These are phyloP conservation scores for Drosophila paranaensis DNA, from an alignment of 2,888 invertebrate genomes.

Conservation along the genomic window DNA sequence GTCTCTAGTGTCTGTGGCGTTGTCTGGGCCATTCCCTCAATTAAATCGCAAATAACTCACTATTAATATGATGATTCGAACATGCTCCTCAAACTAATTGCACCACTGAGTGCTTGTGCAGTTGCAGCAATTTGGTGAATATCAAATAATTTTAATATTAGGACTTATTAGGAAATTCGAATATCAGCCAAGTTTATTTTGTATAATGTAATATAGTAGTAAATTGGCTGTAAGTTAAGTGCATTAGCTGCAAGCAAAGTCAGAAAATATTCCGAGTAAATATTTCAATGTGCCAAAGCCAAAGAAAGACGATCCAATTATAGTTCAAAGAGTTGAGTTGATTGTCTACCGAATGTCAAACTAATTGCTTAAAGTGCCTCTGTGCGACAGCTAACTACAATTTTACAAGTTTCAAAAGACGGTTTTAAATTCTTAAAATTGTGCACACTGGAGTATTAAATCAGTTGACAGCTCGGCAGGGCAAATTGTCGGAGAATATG, in stretches of 20 bases:
- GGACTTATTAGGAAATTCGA: background rate
- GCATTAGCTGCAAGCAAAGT: background rate
- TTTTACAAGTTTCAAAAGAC: conserved; percentile 1
- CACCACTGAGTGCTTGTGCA: background rate
- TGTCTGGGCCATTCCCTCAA: background rate
- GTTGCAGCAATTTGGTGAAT: no score
- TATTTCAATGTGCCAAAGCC: background rate
- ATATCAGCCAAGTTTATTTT: background rate
- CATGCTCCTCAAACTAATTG: conserved; percentile 3
- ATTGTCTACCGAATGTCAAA: conserved; percentile 3
- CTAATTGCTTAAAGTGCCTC: conserved; percentile 31
- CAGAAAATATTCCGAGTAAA: background rate
- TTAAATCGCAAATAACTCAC: conserved; percentile 1
- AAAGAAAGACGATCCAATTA: conserved; percentile 2
- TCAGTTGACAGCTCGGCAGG: conserved; percentile 23
- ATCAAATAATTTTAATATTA: background rate
- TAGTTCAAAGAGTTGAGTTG: background rate
- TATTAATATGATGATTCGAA: background rate
- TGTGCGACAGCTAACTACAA: conserved; percentile 4
- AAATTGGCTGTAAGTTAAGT: background rate
- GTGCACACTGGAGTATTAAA: conserved; percentile 14
- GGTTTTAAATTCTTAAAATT: conserved; percentile 12
- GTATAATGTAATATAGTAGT: no score
- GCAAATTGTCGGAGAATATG: conserved; percentile 9
- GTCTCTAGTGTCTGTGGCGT: background rate